Evolutionary conservation across 2,113 vertebrate species (phyloP).

Genomic region (Halichoeres trimaculatus): DNA sequence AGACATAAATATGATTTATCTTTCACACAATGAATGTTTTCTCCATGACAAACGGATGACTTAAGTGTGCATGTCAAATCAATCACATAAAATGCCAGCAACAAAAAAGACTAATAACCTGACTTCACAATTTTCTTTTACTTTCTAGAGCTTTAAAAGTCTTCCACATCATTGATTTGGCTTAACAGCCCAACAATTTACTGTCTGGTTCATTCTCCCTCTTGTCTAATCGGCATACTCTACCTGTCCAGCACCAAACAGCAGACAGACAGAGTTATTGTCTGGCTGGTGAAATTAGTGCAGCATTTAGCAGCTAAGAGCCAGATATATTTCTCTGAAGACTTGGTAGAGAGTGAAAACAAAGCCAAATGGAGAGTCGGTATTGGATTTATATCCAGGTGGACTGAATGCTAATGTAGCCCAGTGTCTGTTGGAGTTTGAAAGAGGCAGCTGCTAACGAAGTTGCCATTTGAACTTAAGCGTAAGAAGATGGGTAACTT

Average conservation of each 20-base stretch:
- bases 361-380: slow-evolving; percentile 2
- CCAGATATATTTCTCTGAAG: slow-evolving; percentile 5
- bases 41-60: background rate
- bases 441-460: background rate
- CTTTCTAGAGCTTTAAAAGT: background rate
- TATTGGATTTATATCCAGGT: slow-evolving; percentile 8
- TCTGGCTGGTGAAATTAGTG: background rate
- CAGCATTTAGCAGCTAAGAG: slow-evolving; percentile 9
- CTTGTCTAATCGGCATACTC: background rate
- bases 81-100: background rate
- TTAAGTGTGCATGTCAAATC: background rate
- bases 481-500: background rate
- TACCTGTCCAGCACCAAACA: background rate
- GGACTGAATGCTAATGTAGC: slow-evolving; percentile 13
- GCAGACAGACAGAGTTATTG: background rate
- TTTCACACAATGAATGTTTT: background rate
- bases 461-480: background rate
- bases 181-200: background rate
- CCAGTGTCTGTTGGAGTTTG: background rate
- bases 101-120: background rate
- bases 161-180: background rate
- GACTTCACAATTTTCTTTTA: background rate
- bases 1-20: background rate
- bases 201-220: background rate
- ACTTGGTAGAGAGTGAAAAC: background rate